Evolutionary conservation across 2,888 invertebrate species (phyloP), one percentile per base, ranked within the genome.

Genomic region (Rhodophaea formosa): DNA sequence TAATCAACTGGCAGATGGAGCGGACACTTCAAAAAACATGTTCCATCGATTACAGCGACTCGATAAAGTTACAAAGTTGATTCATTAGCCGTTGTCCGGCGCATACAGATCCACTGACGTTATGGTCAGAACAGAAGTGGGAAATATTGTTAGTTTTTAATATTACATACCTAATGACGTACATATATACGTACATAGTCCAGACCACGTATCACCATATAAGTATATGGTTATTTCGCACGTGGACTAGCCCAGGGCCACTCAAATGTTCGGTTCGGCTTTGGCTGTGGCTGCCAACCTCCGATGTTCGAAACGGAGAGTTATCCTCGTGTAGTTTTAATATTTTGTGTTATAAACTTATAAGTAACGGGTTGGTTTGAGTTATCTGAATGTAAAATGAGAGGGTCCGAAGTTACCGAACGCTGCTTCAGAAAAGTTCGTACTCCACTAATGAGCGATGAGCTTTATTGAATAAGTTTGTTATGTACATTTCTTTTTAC

Each of bases 351-450:
- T 8, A 39, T n/a, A n/a, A n/a, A n/a, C n/a, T n/a, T n/a, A n/a
- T n/a, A n/a, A n/a, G n/a, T n/a, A n/a, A n/a, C 32, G 16, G 15
- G 15, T 49, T 49, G 32, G 49, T 49, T 49, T 15, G 51, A 39
- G 35, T 35, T 35, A 35, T 51, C 49, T 39, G 51, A 51, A 51
- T 51, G 51, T 51, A 51, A 12, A 51, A 51, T 51, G 39, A 39
- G 51, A 16, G 51, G 35, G 35, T 51, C 35, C 35, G 17, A 51
- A 35, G 17, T 39, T 39, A 6, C 10, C n/a, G 12, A 51, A 51
- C 35, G 17, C 35, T 10, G n/a, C 35, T 35, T 35, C 12, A 16
- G 15, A n/a, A 51, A 35, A 35, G 14, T 30, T 30, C 6, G n/a
- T 1, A 39, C 29, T 47, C 12, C 14, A 39, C 51, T 51, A 51